Percentiles rank a stretch among this genome's conserved stretches.
Conservation (phyloP, 2,113 vertebrate species). For the Esox niger region DNA sequence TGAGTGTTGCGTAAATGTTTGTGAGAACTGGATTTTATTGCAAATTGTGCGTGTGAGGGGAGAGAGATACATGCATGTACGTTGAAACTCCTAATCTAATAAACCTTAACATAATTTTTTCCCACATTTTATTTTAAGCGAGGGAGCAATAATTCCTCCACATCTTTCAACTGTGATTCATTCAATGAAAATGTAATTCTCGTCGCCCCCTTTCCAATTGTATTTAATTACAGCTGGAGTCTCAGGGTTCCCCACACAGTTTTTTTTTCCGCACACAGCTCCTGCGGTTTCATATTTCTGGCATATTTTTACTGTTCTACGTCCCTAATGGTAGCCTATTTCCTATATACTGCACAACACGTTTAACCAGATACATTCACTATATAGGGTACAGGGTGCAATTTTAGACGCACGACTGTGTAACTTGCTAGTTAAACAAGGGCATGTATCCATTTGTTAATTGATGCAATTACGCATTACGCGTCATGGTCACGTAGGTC, state of each 20-base stretch:
- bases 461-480: slow-evolving; percentile 84
- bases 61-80: slow-evolving; percentile 38
- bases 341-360: too few relatives aligned
- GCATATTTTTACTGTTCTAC: slow-evolving; percentile 62
- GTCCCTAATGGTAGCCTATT: too few relatives aligned
- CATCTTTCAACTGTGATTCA: slow-evolving; percentile 63
- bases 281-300: slow-evolving; percentile 70
- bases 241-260: slow-evolving; percentile 51
- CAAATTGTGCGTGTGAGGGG: not conserved
- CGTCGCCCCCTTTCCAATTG: slow-evolving; percentile 55
- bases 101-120: slow-evolving; percentile 59
- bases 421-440: slow-evolving; percentile 79
- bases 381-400: too few relatives aligned
- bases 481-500: slow-evolving; percentile 78
- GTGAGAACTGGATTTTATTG: not conserved
- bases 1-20: not conserved
- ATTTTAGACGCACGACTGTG: slow-evolving; percentile 23
- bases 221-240: slow-evolving; percentile 71
- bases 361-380: too few relatives aligned
- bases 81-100: slow-evolving; percentile 63
- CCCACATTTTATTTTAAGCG: slow-evolving; percentile 55
- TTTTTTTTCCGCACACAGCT: slow-evolving; percentile 45
- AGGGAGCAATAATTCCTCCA: slow-evolving; percentile 53
- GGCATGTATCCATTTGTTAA: slow-evolving; percentile 83
- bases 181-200: slow-evolving; percentile 75